phyloP scores from a whole-genome alignment of 2,113 vertebrate genomes.

The Dascyllus trimaculatus region DNA sequence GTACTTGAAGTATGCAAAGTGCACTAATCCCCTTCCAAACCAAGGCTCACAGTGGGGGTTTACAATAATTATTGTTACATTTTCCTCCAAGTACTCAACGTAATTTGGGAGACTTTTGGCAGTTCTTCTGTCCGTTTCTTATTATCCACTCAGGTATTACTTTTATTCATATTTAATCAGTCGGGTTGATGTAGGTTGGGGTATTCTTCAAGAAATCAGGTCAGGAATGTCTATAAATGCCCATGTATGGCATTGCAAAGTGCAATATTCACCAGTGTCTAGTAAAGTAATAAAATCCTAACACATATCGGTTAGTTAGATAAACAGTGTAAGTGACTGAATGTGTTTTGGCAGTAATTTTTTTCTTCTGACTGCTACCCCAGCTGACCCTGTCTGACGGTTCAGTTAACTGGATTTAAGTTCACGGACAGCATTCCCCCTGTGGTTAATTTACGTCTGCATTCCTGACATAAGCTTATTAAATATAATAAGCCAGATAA shows the following conservation, averaged over 20 bases:
- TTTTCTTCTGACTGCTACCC: constrained; percentile 25
- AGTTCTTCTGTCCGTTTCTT: no score
- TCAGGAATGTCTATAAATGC: not conserved
- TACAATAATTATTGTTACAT: not conserved
- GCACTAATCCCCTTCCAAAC: not conserved
- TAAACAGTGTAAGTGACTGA: constrained; percentile 4
- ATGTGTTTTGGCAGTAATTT: constrained; percentile 4
- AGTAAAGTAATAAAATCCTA: not conserved
- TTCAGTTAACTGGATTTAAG: constrained; percentile 43
- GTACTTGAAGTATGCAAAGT: not conserved
- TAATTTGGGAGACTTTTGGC: no score
- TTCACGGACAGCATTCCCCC: constrained; percentile 4
- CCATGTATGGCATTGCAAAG: constrained; percentile 5
- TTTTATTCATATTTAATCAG: not conserved
- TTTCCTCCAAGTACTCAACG: no score
- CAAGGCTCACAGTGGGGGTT: not conserved
- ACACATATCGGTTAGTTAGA: not conserved
- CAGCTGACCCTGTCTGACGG: constrained; percentile 22
- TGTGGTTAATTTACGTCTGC: constrained; percentile 58
- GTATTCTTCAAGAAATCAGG: not conserved
- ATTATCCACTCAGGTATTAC: not conserved
- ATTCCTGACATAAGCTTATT: constrained; percentile 64
- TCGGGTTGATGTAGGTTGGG: not conserved
- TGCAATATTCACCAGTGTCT: not conserved
- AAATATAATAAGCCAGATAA: constrained; percentile 53